phyloP scores from a whole-genome alignment of 1,140 invertebrate genomes.

The Drosophila tsacasi region DNA sequence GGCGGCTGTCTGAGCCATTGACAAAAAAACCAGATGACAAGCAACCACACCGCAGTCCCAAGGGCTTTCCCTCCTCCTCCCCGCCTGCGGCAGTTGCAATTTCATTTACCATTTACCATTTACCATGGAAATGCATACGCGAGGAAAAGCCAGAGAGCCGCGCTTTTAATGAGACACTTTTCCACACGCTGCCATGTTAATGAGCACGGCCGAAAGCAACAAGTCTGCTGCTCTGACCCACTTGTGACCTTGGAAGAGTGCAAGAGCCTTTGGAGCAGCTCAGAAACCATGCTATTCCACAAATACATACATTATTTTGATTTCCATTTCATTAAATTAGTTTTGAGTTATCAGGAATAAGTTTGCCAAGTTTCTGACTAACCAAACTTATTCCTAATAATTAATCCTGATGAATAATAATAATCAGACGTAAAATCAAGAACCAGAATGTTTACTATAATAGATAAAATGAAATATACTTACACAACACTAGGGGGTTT shows the following conservation, averaged over 20 bases:
- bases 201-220: conserved; percentile 55
- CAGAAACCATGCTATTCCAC: neutral
- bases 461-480: no score
- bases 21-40: conserved; percentile 24
- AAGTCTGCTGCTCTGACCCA: conserved; percentile 30
- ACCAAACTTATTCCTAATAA: no score
- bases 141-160: conserved; percentile 29
- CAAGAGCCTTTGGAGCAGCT: conserved; percentile 2
- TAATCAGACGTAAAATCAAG: no score
- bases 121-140: conserved; percentile 35
- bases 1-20: conserved; percentile 10
- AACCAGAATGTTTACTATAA: no score
- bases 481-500: no score
- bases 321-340: neutral
- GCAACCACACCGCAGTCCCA: conserved; percentile 10
- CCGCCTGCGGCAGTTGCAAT: conserved; percentile 30
- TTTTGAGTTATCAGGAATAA: no score
- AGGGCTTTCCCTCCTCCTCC: neutral
- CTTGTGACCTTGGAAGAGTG: conserved; percentile 38
- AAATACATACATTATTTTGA: neutral
- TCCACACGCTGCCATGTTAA: conserved; percentile 61
- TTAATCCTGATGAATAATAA: no score
- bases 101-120: conserved; percentile 48
- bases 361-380: no score
- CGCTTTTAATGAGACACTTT: conserved; percentile 77